Conservation (phyloP, 2,113 vertebrate genomes). For the Rhadina sibilatrix region DNA sequence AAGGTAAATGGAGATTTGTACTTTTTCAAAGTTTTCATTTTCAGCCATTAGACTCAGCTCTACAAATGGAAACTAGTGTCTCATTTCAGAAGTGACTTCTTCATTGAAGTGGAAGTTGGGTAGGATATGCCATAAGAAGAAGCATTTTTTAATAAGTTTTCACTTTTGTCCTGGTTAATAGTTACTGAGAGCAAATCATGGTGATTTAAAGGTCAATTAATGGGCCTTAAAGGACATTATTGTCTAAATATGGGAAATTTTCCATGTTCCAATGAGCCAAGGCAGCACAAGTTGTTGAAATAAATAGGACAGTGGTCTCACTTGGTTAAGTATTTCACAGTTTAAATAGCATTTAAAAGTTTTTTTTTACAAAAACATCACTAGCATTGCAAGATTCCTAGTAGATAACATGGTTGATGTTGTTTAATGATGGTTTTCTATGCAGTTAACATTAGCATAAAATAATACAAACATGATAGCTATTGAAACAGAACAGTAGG, state of each 20-base stretch:
- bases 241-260: background rate
- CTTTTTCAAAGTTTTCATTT: background rate
- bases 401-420: background rate
- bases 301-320: background rate
- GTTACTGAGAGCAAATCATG: constrained; percentile 3
- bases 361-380: background rate
- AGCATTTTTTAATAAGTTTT: background rate
- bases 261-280: background rate
- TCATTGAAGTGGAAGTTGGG: background rate
- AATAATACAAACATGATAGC: background rate
- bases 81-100: background rate
- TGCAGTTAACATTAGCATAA: background rate
- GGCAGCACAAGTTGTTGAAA: background rate
- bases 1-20: background rate
- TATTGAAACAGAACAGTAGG: background rate
- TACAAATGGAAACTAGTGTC: background rate
- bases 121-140: background rate
- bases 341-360: background rate
- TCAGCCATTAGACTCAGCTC: background rate
- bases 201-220: constrained; percentile 1
- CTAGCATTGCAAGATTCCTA: background rate
- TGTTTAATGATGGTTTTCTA: background rate
- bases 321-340: background rate
- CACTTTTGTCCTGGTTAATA: background rate
- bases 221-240: background rate